Conservation (phyloP, 2,797 vertebrate genomes). For the Crenichthys baileyi region DNA sequence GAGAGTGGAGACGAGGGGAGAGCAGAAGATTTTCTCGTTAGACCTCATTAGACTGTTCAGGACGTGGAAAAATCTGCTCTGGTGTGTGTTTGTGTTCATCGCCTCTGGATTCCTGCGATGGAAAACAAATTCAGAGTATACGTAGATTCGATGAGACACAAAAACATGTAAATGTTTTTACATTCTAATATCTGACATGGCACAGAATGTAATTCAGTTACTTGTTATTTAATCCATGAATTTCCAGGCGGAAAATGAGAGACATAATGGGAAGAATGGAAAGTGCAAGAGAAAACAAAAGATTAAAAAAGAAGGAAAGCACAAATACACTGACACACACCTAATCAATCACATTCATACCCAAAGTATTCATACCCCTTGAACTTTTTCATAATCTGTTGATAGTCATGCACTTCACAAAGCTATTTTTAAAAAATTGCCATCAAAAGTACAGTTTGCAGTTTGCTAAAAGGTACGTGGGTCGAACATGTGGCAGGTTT, state of each 20-base stretch:
- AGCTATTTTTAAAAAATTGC: no score
- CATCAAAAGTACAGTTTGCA: no score
- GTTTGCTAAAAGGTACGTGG: no score
- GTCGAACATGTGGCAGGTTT: no score
- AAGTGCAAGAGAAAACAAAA: neutral
- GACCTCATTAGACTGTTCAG: constrained; percentile 56
- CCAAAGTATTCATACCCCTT: neutral
- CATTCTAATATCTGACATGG: neutral
- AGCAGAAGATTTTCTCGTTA: constrained; percentile 50
- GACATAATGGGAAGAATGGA: neutral
- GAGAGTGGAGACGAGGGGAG: neutral
- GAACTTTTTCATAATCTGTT: no score
- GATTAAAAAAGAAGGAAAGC: neutral
- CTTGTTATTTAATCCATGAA: neutral
- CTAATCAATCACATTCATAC: neutral
- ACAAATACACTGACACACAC: neutral
- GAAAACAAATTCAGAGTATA: neutral
- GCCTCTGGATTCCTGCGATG: neutral
- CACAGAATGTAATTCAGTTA: constrained; percentile 7
- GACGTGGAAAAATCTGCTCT: constrained; percentile 10
- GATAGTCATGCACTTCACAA: no score
- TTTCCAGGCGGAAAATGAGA: neutral
- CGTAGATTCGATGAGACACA: neutral
- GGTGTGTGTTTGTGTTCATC: constrained; percentile 12
- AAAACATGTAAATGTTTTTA: neutral